A percentile compares a stretch with the other conserved stretches of the same genome.
Conservation (phyloP, 2,888 invertebrate species). For the Galerucella calmariensis region DNA sequence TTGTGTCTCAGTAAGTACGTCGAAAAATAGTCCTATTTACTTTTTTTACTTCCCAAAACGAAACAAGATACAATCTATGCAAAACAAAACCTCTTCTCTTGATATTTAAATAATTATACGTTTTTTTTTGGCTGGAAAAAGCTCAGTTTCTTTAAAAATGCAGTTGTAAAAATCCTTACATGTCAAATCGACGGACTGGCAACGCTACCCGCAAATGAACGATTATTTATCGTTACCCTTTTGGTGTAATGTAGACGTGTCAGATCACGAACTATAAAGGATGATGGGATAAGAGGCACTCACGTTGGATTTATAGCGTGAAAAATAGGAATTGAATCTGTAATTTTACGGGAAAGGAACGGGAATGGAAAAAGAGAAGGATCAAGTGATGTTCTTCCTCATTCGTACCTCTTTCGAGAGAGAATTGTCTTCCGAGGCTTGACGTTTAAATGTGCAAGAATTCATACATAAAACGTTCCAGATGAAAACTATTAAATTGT, state of each 20-base stretch:
- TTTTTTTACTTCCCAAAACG: too few species aligned
- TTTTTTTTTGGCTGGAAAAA: too few species aligned
- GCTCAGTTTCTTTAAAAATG: too few species aligned
- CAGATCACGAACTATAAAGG: slow-evolving; percentile 13
- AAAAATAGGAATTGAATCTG: slow-evolving; percentile 38
- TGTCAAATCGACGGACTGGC: background rate
- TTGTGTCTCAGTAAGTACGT: too few species aligned
- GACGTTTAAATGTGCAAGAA: slow-evolving; percentile 33
- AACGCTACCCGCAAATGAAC: background rate
- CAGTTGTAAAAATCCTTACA: background rate
- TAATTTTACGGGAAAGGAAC: slow-evolving; percentile 29
- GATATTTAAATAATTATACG: too few species aligned
- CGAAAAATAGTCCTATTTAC: too few species aligned
- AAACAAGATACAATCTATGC: too few species aligned
- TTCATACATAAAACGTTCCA: slow-evolving; percentile 23
- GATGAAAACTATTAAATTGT: slow-evolving; percentile 33
- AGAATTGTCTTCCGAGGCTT: slow-evolving; percentile 33
- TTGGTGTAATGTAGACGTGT: background rate
- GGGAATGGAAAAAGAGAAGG: slow-evolving; percentile 25
- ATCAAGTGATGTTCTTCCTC: slow-evolving; percentile 32
- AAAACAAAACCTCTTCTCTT: too few species aligned
- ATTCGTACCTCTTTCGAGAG: slow-evolving; percentile 13
- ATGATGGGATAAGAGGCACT: slow-evolving; percentile 34
- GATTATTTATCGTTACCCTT: slow-evolving; percentile 6
- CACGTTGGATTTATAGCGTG: slow-evolving; percentile 37